Evolutionary conservation across 2,888 invertebrate species (phyloP).

Genomic region (Alsophila aescularia): DNA sequence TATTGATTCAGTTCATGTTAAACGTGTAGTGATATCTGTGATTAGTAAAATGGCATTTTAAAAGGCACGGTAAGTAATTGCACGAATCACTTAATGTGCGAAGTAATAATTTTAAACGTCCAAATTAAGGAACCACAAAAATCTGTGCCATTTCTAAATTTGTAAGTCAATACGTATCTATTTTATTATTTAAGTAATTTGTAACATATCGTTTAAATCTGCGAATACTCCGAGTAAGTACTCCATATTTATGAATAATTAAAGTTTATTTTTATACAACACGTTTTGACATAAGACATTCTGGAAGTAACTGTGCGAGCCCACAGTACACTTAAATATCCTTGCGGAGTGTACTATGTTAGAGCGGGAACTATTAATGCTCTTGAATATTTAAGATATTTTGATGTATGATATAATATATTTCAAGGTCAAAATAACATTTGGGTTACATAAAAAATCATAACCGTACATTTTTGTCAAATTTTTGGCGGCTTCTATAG

Average conservation of each 20-base stretch:
- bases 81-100: conserved; percentile 7
- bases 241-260: conserved; percentile 4
- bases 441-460: too few species aligned
- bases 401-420: too few species aligned
- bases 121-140: conserved; percentile 46
- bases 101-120: conserved; percentile 25
- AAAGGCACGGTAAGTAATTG: conserved; percentile 1
- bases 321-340: too few species aligned
- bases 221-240: neutral
- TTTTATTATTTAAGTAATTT: conserved; percentile 33
- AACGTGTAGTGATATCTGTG: conserved; percentile 4
- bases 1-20: neutral
- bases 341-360: too few species aligned
- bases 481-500: too few species aligned
- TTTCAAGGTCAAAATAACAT: neutral
- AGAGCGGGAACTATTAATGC: too few species aligned
- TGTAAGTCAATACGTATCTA: conserved; percentile 23
- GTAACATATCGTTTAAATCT: conserved; percentile 16
- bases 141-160: conserved; percentile 60
- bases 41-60: conserved; percentile 6
- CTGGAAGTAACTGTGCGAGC: too few species aligned
- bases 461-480: neutral
- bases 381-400: too few species aligned
- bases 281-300: too few species aligned
- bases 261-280: conserved; percentile 7